Evolutionary conservation across 2,888 invertebrate genomes (phyloP), one percentile per base, ranked within the genome.

Genomic region (Acanthosepion pharaonis): DNA sequence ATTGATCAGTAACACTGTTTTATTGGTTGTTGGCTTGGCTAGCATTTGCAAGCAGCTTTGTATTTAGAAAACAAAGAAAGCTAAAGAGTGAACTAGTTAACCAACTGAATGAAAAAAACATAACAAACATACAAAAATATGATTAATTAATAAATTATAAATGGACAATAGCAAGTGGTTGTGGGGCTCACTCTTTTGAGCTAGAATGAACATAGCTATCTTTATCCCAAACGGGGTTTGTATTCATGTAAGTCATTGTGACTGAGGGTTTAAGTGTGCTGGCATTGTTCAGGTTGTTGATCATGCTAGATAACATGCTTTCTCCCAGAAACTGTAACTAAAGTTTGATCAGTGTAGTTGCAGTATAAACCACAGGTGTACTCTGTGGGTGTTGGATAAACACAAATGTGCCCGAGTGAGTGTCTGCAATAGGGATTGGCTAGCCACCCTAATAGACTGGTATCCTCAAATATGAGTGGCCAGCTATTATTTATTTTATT

Each of bases 1-100:
- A 78, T 78, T 78, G 78, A 78, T 78, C 78, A n/a, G 78, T 78
- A 78, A 78, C 78, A 78, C 78, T 78, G 78, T 78, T 78, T 78
- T 78, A 78, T 78, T 78, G n/a, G 78, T 78, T 78, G 78, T 78
- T 78, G 78, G n/a, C n/a, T 78, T 15, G 78, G n/a, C n/a, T 78
- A 18, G 78, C 78, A 78, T 78, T 78, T 78, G 33, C 78, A 78
- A 78, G n/a, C 78, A 78, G 78, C 78, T 78, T 78, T 78, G 78
- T 78, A 78, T 78, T 78, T 78, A 9, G 78, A 78, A 78, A 78
- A 78, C 78, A 78, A 78, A 78, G 78, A 78, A 78, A 78, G 33
- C n/a, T n/a, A 78, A 78, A 78, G 78, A 78, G n/a, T 15, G 78
- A 78, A 78, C 78, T n/a, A 18, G n/a, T n/a, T 78, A 78, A 78